phyloP scores from a whole-genome alignment of 1,140 invertebrate genomes.

The Drosophila leontia region DNA sequence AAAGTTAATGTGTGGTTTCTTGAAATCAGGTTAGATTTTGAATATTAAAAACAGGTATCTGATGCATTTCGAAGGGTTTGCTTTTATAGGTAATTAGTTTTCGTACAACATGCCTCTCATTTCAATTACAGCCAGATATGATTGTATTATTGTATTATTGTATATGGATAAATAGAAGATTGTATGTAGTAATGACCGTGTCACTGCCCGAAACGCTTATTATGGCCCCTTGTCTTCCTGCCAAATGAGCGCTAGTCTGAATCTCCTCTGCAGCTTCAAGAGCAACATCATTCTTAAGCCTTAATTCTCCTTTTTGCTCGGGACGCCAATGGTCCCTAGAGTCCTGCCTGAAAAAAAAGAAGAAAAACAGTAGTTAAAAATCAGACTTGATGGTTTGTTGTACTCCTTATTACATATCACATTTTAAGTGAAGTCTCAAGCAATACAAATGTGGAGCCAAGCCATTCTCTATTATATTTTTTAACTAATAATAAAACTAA shows the following conservation, averaged over 20 bases:
- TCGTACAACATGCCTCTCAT: constrained; percentile 11
- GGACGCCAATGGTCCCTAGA: constrained; percentile 1
- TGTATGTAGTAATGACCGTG: constrained; percentile 18
- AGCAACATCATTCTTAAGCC: constrained; percentile 7
- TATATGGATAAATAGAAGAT: constrained; percentile 20
- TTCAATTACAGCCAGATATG: constrained; percentile 9
- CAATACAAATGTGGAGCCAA: not conserved
- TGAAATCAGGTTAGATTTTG: constrained; percentile 16
- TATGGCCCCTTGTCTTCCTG: constrained; percentile 23
- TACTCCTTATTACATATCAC: constrained; percentile 10
- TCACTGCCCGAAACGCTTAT: constrained; percentile 23
- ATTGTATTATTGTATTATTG: constrained; percentile 4
- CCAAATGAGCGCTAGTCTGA: constrained; percentile 21
- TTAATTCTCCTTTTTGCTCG: not conserved
- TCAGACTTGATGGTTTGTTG: not conserved
- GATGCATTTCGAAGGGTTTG: constrained; percentile 14
- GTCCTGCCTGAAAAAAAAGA: not conserved
- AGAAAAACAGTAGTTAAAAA: not conserved
- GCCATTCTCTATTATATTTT: not conserved
- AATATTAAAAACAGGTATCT: constrained; percentile 19
- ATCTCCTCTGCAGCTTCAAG: constrained; percentile 8
- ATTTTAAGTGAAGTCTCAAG: constrained; percentile 1
- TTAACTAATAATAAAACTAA: not conserved
- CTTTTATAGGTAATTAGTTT: constrained; percentile 8
- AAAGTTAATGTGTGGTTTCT: constrained; percentile 14